Conservation (phyloP, 2,113 vertebrate genomes). For the Ibidorhyncha struthersii region DNA sequence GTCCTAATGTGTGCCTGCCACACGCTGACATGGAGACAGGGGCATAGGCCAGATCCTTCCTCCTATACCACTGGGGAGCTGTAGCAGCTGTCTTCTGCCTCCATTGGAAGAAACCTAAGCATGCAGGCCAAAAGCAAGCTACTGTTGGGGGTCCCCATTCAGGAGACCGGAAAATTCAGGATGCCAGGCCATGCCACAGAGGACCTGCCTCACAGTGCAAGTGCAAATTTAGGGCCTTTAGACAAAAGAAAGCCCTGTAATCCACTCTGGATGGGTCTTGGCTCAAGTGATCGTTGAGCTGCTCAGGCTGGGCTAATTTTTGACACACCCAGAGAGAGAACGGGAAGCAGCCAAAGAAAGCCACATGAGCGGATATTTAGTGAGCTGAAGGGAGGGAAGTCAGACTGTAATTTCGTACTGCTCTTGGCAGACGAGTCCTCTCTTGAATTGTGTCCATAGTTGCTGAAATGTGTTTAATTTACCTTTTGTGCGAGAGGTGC, state of each 20-base stretch:
- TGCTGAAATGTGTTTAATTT: background rate
- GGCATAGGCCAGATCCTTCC: background rate
- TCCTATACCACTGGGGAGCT: background rate
- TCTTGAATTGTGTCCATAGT: background rate
- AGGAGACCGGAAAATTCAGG: background rate
- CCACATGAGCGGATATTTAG: background rate
- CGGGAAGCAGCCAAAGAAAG: constrained; percentile 37
- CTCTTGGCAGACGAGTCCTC: background rate
- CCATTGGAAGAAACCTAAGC: background rate
- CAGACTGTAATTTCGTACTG: background rate
- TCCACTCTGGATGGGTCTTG: background rate
- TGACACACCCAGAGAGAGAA: background rate
- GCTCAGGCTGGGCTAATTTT: background rate
- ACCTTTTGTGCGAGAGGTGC: background rate
- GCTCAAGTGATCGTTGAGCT: background rate
- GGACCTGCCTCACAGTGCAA: background rate
- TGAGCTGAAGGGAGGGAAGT: background rate
- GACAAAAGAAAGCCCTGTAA: background rate
- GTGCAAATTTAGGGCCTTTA: background rate
- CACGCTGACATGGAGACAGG: accelerated
- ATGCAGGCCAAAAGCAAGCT: background rate
- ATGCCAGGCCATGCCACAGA: background rate
- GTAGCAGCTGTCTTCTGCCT: background rate
- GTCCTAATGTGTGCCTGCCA: background rate
- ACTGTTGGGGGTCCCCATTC: background rate